These are phyloP conservation scores for Mesaphorura yosii DNA, from an alignment of 1,140 invertebrate species.

Conservation along the genomic window DNA sequence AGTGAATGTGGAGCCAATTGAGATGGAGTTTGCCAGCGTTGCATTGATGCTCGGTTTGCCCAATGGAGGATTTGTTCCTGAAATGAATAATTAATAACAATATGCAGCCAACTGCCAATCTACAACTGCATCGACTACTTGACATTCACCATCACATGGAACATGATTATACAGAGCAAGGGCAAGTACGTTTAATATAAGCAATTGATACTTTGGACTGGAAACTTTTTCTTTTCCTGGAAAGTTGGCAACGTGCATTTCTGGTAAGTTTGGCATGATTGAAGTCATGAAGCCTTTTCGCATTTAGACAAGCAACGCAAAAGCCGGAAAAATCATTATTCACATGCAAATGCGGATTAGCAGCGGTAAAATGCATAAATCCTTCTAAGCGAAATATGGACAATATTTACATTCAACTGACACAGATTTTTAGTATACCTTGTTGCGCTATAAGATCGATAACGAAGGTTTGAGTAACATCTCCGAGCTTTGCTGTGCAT, in stretches of 20 bases:
- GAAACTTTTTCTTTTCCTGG: neutral
- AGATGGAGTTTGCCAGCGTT: neutral
- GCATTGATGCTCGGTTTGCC: constrained; percentile 1
- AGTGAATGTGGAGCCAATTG: constrained; percentile 3
- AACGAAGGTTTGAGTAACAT: too few relatives aligned
- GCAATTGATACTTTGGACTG: neutral
- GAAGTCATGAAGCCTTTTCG: too few relatives aligned
- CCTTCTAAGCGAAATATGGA: neutral
- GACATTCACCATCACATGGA: neutral
- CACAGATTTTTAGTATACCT: too few relatives aligned
- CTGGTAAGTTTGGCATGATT: neutral
- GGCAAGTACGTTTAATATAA: neutral
- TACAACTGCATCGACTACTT: neutral
- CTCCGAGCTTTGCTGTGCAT: neutral
- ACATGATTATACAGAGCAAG: too few relatives aligned
- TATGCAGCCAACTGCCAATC: neutral
- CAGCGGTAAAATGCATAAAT: neutral
- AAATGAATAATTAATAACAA: neutral
- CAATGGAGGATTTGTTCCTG: neutral
- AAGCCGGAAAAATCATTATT: too few relatives aligned
- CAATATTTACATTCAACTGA: neutral
- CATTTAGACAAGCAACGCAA: too few relatives aligned
- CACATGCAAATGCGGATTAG: too few relatives aligned
- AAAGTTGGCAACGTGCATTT: too few relatives aligned
- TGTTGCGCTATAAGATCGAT: too few relatives aligned